Evolutionary conservation across 2,113 vertebrate genomes (phyloP).

Genomic region (Trichomycterus rosablanca): DNA sequence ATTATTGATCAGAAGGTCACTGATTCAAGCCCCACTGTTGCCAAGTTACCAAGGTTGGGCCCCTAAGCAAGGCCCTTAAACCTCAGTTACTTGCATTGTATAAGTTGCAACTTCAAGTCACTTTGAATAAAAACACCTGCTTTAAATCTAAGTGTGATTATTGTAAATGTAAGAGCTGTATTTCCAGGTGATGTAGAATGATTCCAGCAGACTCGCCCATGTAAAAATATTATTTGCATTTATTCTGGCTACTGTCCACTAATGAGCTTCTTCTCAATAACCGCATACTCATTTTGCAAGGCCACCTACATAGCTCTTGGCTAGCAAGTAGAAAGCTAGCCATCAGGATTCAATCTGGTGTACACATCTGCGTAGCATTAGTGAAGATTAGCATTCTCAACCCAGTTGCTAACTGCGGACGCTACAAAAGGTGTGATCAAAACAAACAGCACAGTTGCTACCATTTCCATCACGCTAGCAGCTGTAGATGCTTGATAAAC

Average conservation of each 20-base stretch:
- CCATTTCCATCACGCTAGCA: slow-evolving; percentile 4
- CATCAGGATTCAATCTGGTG: slow-evolving; percentile 18
- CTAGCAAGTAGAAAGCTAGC: slow-evolving; percentile 15
- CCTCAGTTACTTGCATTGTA: too few species aligned
- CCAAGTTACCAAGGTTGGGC: too few species aligned
- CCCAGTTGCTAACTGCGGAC: slow-evolving; percentile 30
- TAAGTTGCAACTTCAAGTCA: too few species aligned
- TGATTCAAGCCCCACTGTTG: too few species aligned
- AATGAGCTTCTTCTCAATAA: neutral
- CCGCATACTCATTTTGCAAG: slow-evolving; percentile 1
- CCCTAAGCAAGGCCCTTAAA: too few species aligned
- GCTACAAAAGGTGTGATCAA: slow-evolving; percentile 34
- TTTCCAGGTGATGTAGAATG: too few species aligned
- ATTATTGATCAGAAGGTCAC: too few species aligned
- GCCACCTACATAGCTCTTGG: slow-evolving; percentile 19
- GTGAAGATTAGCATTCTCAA: slow-evolving; percentile 24
- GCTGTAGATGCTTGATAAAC: slow-evolving; percentile 20
- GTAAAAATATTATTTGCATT: neutral
- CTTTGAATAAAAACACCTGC: too few species aligned
- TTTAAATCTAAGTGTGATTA: too few species aligned
- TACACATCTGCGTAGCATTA: slow-evolving; percentile 31
- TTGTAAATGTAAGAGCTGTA: too few species aligned
- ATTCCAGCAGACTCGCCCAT: too few species aligned
- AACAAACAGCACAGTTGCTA: slow-evolving; percentile 32
- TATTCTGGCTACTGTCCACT: slow-evolving; percentile 7